Evolutionary conservation across 92 coral and sea anemone genomes (phyloP).

Genomic region (Paragorgia papillata): DNA sequence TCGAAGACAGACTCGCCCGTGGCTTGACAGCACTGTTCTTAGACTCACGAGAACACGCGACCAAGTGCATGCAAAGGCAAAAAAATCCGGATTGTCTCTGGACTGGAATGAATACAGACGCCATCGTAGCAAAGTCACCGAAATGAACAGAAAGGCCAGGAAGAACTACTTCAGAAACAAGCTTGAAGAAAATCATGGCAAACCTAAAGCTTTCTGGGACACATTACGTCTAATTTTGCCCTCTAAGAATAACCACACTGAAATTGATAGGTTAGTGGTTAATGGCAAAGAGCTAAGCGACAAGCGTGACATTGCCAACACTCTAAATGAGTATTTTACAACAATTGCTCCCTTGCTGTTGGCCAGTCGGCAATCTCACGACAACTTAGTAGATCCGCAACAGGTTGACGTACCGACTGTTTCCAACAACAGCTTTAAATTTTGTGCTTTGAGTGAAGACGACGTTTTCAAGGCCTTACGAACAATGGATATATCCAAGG

Average conservation of each 20-base stretch:
- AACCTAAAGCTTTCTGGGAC: slow-evolving; percentile 50
- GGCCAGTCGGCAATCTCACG: slow-evolving; percentile 43
- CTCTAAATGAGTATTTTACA: slow-evolving; percentile 53
- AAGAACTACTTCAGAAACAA: slow-evolving; percentile 33
- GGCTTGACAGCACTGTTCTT: slow-evolving; percentile 55
- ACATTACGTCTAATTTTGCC: slow-evolving; percentile 50
- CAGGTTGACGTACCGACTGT: slow-evolving; percentile 8
- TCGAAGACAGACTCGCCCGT: slow-evolving; percentile 52
- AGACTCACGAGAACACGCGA: slow-evolving; percentile 51
- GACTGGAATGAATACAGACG: slow-evolving; percentile 56
- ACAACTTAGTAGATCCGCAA: slow-evolving; percentile 26
- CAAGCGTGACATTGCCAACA: slow-evolving; percentile 39
- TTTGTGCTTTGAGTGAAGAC: slow-evolving; percentile 26
- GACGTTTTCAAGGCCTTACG: slow-evolving; percentile 43
- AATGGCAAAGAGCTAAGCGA: slow-evolving; percentile 45
- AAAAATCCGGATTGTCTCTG: slow-evolving; percentile 32
- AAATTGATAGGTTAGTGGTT: slow-evolving; percentile 46
- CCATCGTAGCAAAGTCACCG: slow-evolving; percentile 50
- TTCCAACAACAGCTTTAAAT: slow-evolving; percentile 32
- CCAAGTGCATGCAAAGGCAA: slow-evolving; percentile 53
- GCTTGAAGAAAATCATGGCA: slow-evolving; percentile 52
- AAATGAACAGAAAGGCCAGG: slow-evolving; percentile 43
- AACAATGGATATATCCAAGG: slow-evolving; percentile 45
- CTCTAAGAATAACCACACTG: slow-evolving; percentile 42
- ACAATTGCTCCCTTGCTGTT: slow-evolving; percentile 47